A percentile compares a stretch with the other conserved stretches of the same genome.
phyloP scores from a whole-genome alignment of 2,113 vertebrate genomes.

The Zosterops hypoxanthus region DNA sequence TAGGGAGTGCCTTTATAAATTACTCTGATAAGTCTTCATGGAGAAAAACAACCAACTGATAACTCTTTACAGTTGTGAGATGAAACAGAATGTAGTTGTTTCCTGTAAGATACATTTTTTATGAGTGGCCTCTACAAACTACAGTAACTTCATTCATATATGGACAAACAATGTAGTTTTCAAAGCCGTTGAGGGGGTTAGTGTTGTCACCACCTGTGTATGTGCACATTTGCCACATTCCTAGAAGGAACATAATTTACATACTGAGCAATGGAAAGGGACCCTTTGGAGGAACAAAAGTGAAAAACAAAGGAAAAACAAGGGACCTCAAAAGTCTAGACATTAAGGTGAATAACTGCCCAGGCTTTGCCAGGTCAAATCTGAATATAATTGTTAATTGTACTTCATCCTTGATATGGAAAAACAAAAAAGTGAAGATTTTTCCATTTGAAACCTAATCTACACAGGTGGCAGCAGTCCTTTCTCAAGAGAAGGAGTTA shows the following conservation, averaged over 20 bases:
- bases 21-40: neutral
- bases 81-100: neutral
- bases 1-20: neutral
- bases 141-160: neutral
- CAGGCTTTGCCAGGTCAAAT: neutral
- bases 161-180: neutral
- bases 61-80: neutral
- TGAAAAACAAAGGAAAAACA: neutral
- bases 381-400: neutral
- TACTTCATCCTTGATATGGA: neutral
- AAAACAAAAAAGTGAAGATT: neutral
- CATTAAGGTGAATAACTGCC: neutral
- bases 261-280: neutral
- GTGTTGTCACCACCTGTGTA: neutral
- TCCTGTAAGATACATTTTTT: neutral
- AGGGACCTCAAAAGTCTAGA: accelerated
- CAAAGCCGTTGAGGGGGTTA: neutral
- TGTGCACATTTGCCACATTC: neutral
- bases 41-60: neutral
- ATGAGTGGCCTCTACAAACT: neutral
- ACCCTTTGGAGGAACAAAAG: neutral
- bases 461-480: neutral
- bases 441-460: neutral
- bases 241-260: neutral
- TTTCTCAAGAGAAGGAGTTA: neutral